Percentiles rank a stretch among this genome's conserved stretches.
Evolutionary conservation across 2,888 invertebrate species (phyloP).

Genomic region (Dynastes tityus): DNA sequence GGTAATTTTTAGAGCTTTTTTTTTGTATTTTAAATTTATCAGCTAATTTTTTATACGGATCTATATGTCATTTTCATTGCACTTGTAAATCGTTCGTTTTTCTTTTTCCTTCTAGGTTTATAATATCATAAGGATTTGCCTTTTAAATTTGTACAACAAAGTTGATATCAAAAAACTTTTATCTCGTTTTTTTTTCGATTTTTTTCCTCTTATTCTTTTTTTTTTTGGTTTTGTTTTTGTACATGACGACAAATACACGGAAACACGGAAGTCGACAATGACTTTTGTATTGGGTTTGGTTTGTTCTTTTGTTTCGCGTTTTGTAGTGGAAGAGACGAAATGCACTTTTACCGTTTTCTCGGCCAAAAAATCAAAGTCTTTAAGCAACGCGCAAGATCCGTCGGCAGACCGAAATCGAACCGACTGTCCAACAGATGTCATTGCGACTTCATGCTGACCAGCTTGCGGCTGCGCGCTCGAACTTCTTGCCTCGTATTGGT

Average conservation of each 20-base stretch:
- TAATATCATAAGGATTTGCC: background rate
- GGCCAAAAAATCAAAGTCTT: slow-evolving; percentile 67
- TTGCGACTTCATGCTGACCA: slow-evolving; percentile 87
- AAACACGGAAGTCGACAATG: slow-evolving; percentile 23
- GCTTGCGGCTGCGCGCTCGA: slow-evolving; percentile 84
- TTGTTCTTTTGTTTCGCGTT: background rate
- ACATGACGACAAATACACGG: slow-evolving; percentile 22
- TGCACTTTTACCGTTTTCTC: slow-evolving; percentile 69
- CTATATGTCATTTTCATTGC: slow-evolving; percentile 20
- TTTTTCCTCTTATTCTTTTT: background rate
- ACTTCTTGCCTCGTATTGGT: slow-evolving; percentile 89
- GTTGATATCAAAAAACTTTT: slow-evolving; percentile 1
- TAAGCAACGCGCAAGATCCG: slow-evolving; percentile 61
- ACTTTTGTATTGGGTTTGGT: slow-evolving; percentile 10
- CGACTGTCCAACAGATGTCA: slow-evolving; percentile 78
- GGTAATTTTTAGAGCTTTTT: too few species aligned
- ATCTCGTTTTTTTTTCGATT: background rate
- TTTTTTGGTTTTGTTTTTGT: slow-evolving; percentile 19
- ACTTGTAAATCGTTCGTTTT: slow-evolving; percentile 4
- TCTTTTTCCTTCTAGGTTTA: background rate
- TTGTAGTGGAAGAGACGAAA: slow-evolving; percentile 24
- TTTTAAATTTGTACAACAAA: slow-evolving; percentile 30
- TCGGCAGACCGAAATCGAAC: slow-evolving; percentile 64
- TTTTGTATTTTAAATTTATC: too few species aligned
- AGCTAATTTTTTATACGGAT: too few species aligned